phyloP scores from a whole-genome alignment of 2,888 invertebrate species.

The Brenthis daphne region DNA sequence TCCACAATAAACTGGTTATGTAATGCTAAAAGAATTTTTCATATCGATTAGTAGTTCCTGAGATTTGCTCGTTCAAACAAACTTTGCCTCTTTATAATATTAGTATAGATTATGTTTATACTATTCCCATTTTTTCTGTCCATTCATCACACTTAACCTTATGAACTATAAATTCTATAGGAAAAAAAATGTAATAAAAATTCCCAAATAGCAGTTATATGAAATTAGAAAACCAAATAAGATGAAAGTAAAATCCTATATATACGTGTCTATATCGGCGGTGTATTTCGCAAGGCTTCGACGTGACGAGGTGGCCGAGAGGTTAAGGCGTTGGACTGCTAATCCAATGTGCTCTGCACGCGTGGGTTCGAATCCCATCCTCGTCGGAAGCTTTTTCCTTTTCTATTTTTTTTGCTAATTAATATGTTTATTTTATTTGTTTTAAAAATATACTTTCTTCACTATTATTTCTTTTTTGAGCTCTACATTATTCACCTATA shows the following conservation, averaged over 20 bases:
- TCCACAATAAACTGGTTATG: no score
- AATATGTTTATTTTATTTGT: conserved; percentile 34
- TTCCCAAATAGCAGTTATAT: not conserved
- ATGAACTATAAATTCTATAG: no score
- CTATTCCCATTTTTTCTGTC: no score
- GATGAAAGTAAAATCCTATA: not conserved
- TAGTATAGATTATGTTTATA: no score
- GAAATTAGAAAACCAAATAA: not conserved
- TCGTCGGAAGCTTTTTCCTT: conserved; percentile 76
- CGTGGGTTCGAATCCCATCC: conserved; percentile 93
- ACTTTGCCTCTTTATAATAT: no score
- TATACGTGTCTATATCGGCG: not conserved
- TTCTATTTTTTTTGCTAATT: conserved; percentile 42
- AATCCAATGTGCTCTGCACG: conserved; percentile 86
- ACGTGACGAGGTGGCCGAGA: conserved; percentile 81
- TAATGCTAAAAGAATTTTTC: no score
- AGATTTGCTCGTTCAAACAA: no score
- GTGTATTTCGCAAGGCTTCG: conserved; percentile 14
- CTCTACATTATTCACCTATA: no score
- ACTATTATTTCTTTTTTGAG: conserved; percentile 14
- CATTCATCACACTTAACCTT: no score
- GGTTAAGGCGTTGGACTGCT: conserved; percentile 83
- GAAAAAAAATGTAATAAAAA: not conserved
- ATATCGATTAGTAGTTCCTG: no score
- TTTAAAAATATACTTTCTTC: conserved; percentile 19